Conservation (phyloP, 2,113 vertebrate genomes). For the Gasterosteus nipponicus region DNA sequence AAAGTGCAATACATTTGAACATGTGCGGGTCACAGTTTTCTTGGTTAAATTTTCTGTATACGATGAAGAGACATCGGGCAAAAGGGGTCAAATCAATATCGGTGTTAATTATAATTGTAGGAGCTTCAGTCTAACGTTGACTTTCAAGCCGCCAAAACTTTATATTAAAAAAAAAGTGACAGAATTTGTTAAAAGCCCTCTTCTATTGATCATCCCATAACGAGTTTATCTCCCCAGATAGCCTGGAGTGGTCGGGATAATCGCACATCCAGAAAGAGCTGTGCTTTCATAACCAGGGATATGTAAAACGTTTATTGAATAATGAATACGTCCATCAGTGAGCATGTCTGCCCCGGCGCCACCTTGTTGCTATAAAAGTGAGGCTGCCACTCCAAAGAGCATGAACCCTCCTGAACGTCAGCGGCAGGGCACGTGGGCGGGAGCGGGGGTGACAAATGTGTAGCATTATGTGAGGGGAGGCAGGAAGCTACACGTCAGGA, state of each 20-base stretch:
- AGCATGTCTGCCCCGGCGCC: constrained; percentile 25
- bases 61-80: background rate
- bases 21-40: background rate
- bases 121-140: background rate
- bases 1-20: constrained; percentile 8
- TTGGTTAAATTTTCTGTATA: background rate
- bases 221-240: constrained; percentile 37
- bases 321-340: constrained; percentile 53
- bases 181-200: constrained; percentile 23
- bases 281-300: constrained; percentile 57
- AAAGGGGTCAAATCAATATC: background rate
- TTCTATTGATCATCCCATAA: constrained; percentile 44
- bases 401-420: constrained; percentile 46
- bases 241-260: constrained; percentile 35
- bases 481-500: constrained; percentile 64
- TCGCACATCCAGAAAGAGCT: constrained; percentile 38
- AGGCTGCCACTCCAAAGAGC: constrained; percentile 59
- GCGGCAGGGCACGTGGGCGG: constrained; percentile 59
- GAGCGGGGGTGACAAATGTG: constrained; percentile 65
- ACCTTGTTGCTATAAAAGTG: constrained; percentile 62
- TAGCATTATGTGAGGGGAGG: constrained; percentile 68
- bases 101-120: background rate
- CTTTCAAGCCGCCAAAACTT: constrained; percentile 2
- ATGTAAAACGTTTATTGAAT: constrained; percentile 70
- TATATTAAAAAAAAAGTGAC: background rate